Conservation (phyloP, 1,140 invertebrate genomes). For the Elymnias hypermnestra region DNA sequence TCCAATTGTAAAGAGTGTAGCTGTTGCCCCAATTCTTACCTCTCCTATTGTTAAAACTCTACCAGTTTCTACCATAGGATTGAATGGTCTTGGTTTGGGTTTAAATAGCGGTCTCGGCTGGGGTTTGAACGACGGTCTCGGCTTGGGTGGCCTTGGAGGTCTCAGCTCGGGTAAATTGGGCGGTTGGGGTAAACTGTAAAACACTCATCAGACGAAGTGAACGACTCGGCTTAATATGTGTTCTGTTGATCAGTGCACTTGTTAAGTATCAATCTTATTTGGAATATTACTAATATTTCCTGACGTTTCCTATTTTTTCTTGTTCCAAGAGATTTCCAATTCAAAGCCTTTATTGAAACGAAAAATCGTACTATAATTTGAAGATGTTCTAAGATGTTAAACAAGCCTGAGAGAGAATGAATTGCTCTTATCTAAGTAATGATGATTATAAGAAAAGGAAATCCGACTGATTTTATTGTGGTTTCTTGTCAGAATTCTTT, state of each 20-base stretch:
- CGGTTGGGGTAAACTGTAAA: constrained; percentile 18
- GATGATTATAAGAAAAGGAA: no score
- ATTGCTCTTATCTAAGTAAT: no score
- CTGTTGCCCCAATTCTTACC: constrained; percentile 36
- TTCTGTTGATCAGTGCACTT: neutral
- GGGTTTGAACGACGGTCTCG: constrained; percentile 19
- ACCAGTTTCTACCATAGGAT: constrained; percentile 12
- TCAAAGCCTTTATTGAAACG: no score
- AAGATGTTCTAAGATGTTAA: no score
- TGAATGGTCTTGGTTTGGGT: neutral
- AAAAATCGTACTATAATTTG: no score
- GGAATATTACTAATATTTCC: no score
- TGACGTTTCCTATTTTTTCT: no score
- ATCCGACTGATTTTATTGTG: no score
- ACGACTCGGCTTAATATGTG: neutral
- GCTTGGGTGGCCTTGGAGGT: constrained; percentile 22
- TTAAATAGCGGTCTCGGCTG: constrained; percentile 17
- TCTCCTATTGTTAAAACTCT: constrained; percentile 43
- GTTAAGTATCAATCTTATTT: neutral
- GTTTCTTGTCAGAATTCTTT: no score
- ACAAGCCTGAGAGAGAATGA: no score
- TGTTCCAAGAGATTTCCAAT: no score
- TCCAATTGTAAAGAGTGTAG: constrained; percentile 34
- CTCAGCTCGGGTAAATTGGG: constrained; percentile 18
- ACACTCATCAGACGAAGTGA: neutral